Percentiles rank a stretch among this genome's conserved stretches.
Evolutionary conservation across 2,113 vertebrate genomes (phyloP).

Genomic region (Psittacula cyanocephala): DNA sequence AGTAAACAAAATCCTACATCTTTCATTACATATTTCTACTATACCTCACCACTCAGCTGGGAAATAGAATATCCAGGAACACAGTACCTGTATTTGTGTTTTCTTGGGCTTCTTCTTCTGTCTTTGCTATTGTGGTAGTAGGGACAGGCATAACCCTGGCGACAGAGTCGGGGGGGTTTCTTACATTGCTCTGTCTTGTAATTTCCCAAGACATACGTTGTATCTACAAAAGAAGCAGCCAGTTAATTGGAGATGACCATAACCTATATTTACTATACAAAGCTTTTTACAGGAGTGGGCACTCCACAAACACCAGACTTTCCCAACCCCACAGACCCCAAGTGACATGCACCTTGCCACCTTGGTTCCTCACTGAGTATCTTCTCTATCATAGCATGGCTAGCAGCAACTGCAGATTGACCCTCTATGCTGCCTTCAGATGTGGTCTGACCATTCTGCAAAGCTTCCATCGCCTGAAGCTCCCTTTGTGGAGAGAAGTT

Average conservation of each 20-base stretch:
- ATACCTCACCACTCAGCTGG: not conserved
- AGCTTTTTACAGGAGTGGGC: not conserved
- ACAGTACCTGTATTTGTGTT: conserved; percentile 94
- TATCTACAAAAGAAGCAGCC: conserved; percentile 76
- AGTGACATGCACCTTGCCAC: conserved; percentile 87
- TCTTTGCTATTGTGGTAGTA: conserved; percentile 99
- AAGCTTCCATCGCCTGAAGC: conserved; percentile 92
- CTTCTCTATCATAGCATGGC: conserved; percentile 96
- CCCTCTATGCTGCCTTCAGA: conserved; percentile 87
- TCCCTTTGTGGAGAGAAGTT: conserved; percentile 79
- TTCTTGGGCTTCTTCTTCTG: conserved; percentile 92
- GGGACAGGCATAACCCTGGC: conserved; percentile 97
- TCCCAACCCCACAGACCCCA: not conserved
- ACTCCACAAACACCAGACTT: not conserved
- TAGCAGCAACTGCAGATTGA: conserved; percentile 92
- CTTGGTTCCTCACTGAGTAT: conserved; percentile 93
- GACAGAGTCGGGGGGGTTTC: conserved; percentile 95
- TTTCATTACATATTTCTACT: not conserved
- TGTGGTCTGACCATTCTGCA: conserved; percentile 86
- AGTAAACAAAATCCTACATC: not conserved
- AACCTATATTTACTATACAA: not conserved
- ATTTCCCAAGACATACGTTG: conserved; percentile 92
- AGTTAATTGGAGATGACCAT: not conserved
- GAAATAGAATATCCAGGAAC: not conserved
- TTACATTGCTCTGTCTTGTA: conserved; percentile 99